These are phyloP conservation scores for Sarcophaga bullata DNA, from an alignment of 1,140 invertebrate genomes.

Conservation along the genomic window DNA sequence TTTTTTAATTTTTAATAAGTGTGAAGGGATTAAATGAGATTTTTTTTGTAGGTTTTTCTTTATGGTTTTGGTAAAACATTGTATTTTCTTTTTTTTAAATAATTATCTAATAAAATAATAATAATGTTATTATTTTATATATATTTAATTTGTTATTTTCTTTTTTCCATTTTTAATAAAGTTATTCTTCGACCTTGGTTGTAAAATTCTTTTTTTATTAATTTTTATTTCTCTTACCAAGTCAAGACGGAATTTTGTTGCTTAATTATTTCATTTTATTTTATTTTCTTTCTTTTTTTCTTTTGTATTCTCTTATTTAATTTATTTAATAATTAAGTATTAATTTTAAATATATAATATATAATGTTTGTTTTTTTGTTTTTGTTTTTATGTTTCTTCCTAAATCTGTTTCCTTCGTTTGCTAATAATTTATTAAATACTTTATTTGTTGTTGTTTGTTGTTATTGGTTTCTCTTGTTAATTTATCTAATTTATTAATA, in stretches of 20 bases:
- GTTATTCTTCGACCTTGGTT: constrained; percentile 34
- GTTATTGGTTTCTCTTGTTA: background rate
- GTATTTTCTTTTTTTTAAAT: too few relatives aligned
- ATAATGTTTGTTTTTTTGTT: too few relatives aligned
- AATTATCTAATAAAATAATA: background rate
- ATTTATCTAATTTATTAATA: too few relatives aligned
- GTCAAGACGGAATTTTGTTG: constrained; percentile 39
- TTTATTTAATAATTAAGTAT: constrained; percentile 28
- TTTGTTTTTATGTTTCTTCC: too few relatives aligned
- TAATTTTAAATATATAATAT: too few relatives aligned
- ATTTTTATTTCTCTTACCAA: constrained; percentile 20
- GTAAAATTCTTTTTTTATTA: background rate
- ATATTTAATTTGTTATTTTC: background rate
- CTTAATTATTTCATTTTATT: constrained; percentile 14
- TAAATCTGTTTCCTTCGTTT: too few relatives aligned
- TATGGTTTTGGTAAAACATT: background rate
- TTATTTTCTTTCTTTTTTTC: constrained; percentile 1
- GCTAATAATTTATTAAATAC: background rate
- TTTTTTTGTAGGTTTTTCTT: background rate
- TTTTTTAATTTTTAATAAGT: background rate
- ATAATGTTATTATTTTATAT: background rate
- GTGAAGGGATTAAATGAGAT: constrained; percentile 23
- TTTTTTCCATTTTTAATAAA: too few relatives aligned
- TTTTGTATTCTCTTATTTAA: constrained; percentile 12
- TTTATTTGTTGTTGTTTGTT: background rate